Evolutionary conservation across 1,140 invertebrate species (phyloP).

Genomic region (Heliconius himera): DNA sequence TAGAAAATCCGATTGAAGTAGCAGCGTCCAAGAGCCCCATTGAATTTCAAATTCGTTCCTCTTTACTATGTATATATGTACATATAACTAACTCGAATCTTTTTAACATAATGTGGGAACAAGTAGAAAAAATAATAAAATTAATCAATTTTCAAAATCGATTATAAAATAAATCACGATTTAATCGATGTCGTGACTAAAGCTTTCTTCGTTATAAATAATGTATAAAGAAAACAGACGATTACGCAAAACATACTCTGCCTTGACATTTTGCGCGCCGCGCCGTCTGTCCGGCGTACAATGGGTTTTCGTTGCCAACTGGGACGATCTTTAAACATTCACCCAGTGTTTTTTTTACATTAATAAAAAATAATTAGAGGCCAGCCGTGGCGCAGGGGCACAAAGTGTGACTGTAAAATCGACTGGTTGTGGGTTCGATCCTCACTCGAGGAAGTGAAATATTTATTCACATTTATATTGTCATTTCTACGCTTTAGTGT

Average conservation of each 20-base stretch:
- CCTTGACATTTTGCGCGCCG: slow-evolving; percentile 67
- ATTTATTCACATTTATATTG: too few species aligned
- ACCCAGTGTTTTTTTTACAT: slow-evolving; percentile 28
- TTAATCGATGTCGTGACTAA: slow-evolving; percentile 51
- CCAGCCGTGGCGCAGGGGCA: too few species aligned
- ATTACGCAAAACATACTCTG: slow-evolving; percentile 45
- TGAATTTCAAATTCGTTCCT: slow-evolving; percentile 39
- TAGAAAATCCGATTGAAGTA: slow-evolving; percentile 36
- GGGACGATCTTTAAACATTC: slow-evolving; percentile 33
- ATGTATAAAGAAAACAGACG: slow-evolving; percentile 31
- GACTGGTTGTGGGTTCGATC: too few species aligned
- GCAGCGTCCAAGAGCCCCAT: slow-evolving; percentile 28
- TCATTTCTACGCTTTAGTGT: too few species aligned
- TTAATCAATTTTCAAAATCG: background rate
- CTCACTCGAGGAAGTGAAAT: too few species aligned
- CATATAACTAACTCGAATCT: slow-evolving; percentile 20
- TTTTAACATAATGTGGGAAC: slow-evolving; percentile 23
- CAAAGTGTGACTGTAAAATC: too few species aligned
- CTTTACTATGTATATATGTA: background rate
- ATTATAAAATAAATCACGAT: slow-evolving; percentile 39
- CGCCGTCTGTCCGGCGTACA: slow-evolving; percentile 57
- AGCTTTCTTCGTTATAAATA: slow-evolving; percentile 47
- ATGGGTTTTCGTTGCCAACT: slow-evolving; percentile 49
- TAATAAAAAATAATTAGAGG: slow-evolving; percentile 11
- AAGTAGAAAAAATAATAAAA: background rate